Percentiles rank a stretch among this genome's conserved stretches.
Evolutionary conservation across 2,888 invertebrate species (phyloP).

Genomic region (Ephialtes manifestator): DNA sequence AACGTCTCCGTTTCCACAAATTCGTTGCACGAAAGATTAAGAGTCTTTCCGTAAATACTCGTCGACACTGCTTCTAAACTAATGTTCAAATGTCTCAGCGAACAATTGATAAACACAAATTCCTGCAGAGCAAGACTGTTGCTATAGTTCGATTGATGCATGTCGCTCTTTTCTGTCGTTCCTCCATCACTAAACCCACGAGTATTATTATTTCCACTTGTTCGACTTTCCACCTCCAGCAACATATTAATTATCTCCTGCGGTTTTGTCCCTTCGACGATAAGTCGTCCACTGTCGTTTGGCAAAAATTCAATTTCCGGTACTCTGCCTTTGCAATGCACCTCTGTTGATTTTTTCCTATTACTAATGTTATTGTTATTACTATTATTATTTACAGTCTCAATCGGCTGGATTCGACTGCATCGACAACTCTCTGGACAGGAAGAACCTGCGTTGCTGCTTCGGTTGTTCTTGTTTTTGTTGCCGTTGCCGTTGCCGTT

Average conservation of each 20-base stretch:
- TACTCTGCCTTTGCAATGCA: slow-evolving; percentile 68
- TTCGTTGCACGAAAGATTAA: slow-evolving; percentile 81
- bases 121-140: slow-evolving; percentile 34
- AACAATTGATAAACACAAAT: slow-evolving; percentile 77
- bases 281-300: slow-evolving; percentile 71
- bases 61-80: slow-evolving; percentile 74
- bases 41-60: slow-evolving; percentile 58
- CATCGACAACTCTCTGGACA: slow-evolving; percentile 83
- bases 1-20: slow-evolving; percentile 74
- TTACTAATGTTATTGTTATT: neutral
- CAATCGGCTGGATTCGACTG: slow-evolving; percentile 1
- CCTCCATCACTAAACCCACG: neutral
- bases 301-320: slow-evolving; percentile 64
- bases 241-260: slow-evolving; percentile 74
- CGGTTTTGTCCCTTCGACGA: slow-evolving; percentile 68
- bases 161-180: neutral
- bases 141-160: neutral
- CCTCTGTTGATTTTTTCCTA: slow-evolving; percentile 61
- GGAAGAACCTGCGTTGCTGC: slow-evolving; percentile 70
- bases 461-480: neutral
- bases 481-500: slow-evolving; percentile 56
- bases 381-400: slow-evolving; percentile 8
- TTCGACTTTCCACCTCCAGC: slow-evolving; percentile 66
- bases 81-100: slow-evolving; percentile 77
- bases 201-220: slow-evolving; percentile 23